Base-by-base conservation (phyloP, 2,113 vertebrate species). In the Vulpes lagopus region DNA sequence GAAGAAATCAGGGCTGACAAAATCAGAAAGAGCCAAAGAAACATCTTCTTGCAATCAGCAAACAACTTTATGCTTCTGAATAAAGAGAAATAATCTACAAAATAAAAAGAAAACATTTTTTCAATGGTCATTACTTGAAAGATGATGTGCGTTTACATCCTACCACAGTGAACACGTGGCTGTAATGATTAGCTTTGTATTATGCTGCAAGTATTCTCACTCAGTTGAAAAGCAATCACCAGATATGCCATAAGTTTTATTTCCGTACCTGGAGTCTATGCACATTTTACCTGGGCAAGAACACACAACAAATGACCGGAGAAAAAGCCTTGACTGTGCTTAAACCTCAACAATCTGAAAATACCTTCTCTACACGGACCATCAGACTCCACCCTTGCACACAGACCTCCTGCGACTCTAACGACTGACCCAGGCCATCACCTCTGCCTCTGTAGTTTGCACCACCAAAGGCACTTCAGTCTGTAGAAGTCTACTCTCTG, bases 31-130 rank as follows among this genome's bases (percentile, higher is more conserved):
- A 99, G 98, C 99, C 99, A 99, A 98, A 99, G 99, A 99, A 99
- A 99, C 99, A 99, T 99, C 99, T 99, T 99, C 99, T 99, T 99
- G 99, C 99, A 99, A 99, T 99, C 99, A 98, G 99, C 99, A 99
- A 99, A 99, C 98, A 98, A 98, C 94, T 95, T 98, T 98, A 98
- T 97, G 98, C 98, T 98, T 98, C 98, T 98, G 98, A 99, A 98
- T 98, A 99, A 99, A 99, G 98, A 99, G 60, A 99, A 98, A 98
- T 97, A 98, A 99, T 99, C 99, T 99, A 96, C 97, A 98, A 98
- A 98, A 98, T 98, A 98, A 98, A 98, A 98, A 98, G 97, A 98
- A 98, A 98, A 98, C 0, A 20, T 85, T 98, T 98, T 97, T 98
- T 99, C 98, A 99, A 98, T 98, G 96, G 86, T 97, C 87, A 96